A percentile compares a stretch with the other conserved stretches of the same genome.
These are phyloP conservation scores for Myotis findleyi DNA, from an alignment of 2,797 vertebrate species.

Conservation along the genomic window DNA sequence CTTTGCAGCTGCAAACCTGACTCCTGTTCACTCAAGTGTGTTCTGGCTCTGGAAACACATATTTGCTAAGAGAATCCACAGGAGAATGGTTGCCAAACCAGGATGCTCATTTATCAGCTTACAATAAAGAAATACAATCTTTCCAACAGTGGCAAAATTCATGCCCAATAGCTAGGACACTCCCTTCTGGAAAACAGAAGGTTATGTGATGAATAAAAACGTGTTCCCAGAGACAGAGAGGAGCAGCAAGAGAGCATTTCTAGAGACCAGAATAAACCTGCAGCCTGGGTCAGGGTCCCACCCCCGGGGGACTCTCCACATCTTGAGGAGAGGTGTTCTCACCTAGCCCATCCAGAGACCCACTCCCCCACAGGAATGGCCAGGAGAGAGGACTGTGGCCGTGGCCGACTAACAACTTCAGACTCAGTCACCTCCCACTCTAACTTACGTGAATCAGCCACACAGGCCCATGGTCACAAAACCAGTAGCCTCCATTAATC, in stretches of 20 bases:
- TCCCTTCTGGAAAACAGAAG: not conserved
- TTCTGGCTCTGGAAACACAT: not conserved
- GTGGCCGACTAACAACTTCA: not conserved
- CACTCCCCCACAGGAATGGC: not conserved
- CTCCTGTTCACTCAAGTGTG: not conserved
- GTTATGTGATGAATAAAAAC: not conserved
- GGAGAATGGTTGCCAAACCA: not conserved
- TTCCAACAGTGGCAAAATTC: not conserved
- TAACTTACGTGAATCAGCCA: not conserved
- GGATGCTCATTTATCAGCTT: not conserved
- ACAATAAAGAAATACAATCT: not conserved
- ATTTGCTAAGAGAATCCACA: slow-evolving; percentile 14
- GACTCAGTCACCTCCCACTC: not conserved
- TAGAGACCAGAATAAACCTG: not conserved
- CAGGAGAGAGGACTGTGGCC: not conserved
- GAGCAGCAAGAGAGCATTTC: not conserved
- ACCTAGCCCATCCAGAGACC: not conserved
- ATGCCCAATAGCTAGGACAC: not conserved
- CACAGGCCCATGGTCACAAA: not conserved
- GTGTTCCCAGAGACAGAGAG: not conserved
- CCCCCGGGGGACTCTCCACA: not conserved
- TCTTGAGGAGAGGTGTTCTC: not conserved
- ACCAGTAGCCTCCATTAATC: not conserved
- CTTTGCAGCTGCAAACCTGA: not conserved
- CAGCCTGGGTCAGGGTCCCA: not conserved